Evolutionary conservation across 2,888 invertebrate genomes (phyloP), one percentile per base, ranked within the genome.

Genomic region (Schizotus pectinicornis): DNA sequence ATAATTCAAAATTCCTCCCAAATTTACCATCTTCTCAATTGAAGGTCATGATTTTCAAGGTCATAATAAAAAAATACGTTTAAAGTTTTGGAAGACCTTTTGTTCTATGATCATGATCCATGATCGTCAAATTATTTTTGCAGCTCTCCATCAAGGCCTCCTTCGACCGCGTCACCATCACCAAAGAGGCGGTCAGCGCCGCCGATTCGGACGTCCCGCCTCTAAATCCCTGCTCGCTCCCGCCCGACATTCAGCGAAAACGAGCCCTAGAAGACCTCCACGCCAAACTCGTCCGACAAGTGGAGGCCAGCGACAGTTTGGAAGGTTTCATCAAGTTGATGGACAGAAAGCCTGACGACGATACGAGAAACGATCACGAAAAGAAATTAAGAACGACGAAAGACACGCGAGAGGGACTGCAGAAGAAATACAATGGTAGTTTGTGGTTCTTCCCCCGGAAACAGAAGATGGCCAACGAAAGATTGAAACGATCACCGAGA

Each of bases 231-330:
- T 22, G 22, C 5, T 22, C 5, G 22, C 22, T 22, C 12, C 46
- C 30, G 11, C 62, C 69, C 6, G 72, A 72, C n/a, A 67, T 73
- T 2, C 67, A 69, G 14, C 54, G 67, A 11, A 63, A 64, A 51
- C 64, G 64, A 35, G 74, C 67, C 9, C 48, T 65, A n/a, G 65
- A 68, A 0, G 66, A 75, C 49, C 38, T 75, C n/a, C 67, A 74
- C 55, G 61, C 64, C 36, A 63, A 67, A 42, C 48, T 74, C 43
- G 37, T 68, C 6, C 47, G 61, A 8, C 74, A 75, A 51, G 38
- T 74, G 9, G 71, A 71, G 39, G 69, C 72, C 9, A 67, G 69
- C 36, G 74, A 75, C 51, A 75, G 74, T 59, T 68, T 71, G 30
- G 59, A 69, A 22, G 71, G 67, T 39, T 75, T 75, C 48, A 64